phyloP scores from a whole-genome alignment of 2,113 vertebrate species.

The Anseranas semipalmata region DNA sequence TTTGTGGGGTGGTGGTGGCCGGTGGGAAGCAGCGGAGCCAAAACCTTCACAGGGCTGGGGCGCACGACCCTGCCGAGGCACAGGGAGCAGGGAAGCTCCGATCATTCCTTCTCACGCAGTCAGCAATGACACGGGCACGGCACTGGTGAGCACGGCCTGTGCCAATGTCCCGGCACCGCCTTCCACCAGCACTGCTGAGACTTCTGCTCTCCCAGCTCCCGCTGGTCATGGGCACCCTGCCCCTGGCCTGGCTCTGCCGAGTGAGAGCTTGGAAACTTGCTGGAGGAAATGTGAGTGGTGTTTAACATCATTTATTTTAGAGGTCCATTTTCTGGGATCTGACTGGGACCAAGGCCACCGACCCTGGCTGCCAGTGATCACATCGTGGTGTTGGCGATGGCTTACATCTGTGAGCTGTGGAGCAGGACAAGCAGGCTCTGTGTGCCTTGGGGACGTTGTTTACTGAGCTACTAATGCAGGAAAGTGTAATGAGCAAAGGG shows the following conservation, averaged over 20 bases:
- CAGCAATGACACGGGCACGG: background rate
- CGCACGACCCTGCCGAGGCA: background rate
- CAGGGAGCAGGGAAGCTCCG: accelerated
- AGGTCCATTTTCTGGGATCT: background rate
- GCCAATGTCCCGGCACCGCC: background rate
- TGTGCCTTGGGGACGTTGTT: background rate
- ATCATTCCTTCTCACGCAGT: background rate
- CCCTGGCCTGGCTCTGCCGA: background rate
- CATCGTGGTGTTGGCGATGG: accelerated
- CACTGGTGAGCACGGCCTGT: accelerated
- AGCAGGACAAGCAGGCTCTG: background rate
- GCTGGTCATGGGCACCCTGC: background rate
- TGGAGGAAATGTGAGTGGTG: background rate
- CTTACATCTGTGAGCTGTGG: background rate
- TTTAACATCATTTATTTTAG: background rate
- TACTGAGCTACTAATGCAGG: background rate
- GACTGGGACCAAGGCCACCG: background rate
- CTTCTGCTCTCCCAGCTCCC: background rate
- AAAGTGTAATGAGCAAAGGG: accelerated
- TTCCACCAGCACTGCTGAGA: background rate
- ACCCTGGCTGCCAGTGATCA: background rate
- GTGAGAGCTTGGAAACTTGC: background rate
- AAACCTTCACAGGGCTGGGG: accelerated
- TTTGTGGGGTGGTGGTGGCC: background rate
- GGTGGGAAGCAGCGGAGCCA: background rate